These are phyloP conservation scores for Acanthaster planci DNA, from an alignment of 35 echinoderm and acorn worm species.

Conservation along the genomic window DNA sequence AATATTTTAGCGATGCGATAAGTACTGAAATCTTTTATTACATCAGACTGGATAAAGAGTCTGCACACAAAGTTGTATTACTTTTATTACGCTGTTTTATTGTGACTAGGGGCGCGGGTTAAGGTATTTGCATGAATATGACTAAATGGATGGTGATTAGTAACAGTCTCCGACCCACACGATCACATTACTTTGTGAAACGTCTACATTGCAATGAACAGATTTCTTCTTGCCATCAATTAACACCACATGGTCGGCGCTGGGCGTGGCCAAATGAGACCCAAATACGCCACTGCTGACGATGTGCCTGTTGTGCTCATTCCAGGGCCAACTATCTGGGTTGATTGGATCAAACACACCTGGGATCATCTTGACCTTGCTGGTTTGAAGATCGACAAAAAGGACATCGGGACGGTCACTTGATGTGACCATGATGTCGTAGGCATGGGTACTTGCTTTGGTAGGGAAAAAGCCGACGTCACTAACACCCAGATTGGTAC, in stretches of 20 bases:
- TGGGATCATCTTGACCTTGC: conserved; percentile 82
- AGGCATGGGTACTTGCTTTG: conserved; percentile 65
- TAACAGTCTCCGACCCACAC: conserved; percentile 83
- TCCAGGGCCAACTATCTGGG: conserved; percentile 69
- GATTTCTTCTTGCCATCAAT: conserved; percentile 70
- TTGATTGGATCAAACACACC: conserved; percentile 74
- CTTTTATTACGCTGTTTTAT: not conserved
- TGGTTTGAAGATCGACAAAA: conserved; percentile 79
- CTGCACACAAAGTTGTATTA: not conserved
- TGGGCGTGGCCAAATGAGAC: conserved; percentile 71
- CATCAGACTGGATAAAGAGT: no score
- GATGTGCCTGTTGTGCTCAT: conserved; percentile 74
- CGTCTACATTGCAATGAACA: conserved; percentile 77
- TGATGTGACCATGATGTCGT: conserved; percentile 82
- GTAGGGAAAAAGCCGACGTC: conserved; percentile 89
- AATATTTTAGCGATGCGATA: no score
- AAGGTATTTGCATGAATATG: conserved; percentile 11
- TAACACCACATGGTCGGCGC: conserved; percentile 66
- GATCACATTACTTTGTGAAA: conserved; percentile 70
- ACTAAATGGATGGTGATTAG: not conserved
- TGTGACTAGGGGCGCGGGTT: not conserved
- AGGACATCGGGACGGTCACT: conserved; percentile 72
- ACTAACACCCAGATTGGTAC: conserved; percentile 85
- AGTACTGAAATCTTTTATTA: no score
- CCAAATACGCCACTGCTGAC: conserved; percentile 77